Base-by-base conservation (phyloP, 2,113 vertebrate genomes). In the Euleptes europaea region DNA sequence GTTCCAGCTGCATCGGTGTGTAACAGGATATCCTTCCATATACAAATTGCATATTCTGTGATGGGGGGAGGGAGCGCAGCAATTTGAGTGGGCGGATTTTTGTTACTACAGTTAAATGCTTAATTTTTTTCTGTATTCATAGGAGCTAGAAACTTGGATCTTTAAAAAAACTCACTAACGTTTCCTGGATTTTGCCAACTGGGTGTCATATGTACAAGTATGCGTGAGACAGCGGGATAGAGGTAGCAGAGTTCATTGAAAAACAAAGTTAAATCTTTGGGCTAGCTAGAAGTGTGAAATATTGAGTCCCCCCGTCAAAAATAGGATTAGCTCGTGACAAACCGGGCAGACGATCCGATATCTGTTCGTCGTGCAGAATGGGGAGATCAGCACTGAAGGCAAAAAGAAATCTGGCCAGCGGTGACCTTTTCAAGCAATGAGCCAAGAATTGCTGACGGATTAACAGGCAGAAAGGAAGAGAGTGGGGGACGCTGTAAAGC, bases 221-320 rank as follows among this genome's bases (percentile, higher is more conserved):
- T 54, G 10, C 3, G 23, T 84, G 73, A 11, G 7, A 51, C 10
- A n/a, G 28, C 51, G 4, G 31, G 12, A 19, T 78, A 15, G 17
- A 5, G 11, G 38, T 12, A 19, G 35, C 10, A 38, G 47, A 81
- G 23, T 31, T 74, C 44, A 33, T 3, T 75, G 11, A 17, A 33
- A 42, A 19, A 40, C 33, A n/a, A 69, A 70, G 35, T n/a, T 35
- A 70, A 69, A 23, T 9, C 19, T 40, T 84, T 15, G 66, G 19
- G 35, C 47, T 78, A 8, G 71, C 0, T 0, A 40, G 11, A 60
- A 5, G 3, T 54, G 75, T 83, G 86, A 83, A 85, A 90, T 12
- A 51, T 31, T 75, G 51, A 40, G 84, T 88, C 89, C 79, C 72
- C 31, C 76, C 81, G 65, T 84, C 78, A 83, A 82, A 87, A 87